phyloP scores from a whole-genome alignment of 1,140 invertebrate genomes.

The Dinoponera quadriceps region DNA sequence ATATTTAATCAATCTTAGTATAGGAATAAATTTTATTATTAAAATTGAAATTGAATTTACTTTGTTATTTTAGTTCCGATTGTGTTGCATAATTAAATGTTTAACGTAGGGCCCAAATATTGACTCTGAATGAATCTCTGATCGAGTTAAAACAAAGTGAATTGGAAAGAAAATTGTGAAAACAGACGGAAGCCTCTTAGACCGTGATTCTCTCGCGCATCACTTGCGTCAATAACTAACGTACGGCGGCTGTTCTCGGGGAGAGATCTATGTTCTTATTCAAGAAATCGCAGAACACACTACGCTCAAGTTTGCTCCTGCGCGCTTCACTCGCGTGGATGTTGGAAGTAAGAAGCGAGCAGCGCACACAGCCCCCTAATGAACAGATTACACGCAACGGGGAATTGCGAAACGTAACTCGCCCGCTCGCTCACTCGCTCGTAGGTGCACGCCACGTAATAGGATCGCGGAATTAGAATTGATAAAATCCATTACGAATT shows the following conservation, averaged over 20 bases:
- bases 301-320: neutral
- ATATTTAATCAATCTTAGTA: no score
- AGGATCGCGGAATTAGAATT: constrained; percentile 28
- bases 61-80: no score
- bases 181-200: neutral
- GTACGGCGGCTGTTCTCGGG: neutral
- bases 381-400: constrained; percentile 35
- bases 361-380: constrained; percentile 16
- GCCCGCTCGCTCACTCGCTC: neutral
- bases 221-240: neutral
- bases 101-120: no score
- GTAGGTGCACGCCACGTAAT: neutral
- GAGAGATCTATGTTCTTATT: neutral
- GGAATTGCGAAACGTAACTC: constrained; percentile 22
- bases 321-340: constrained; percentile 14
- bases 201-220: neutral
- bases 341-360: constrained; percentile 32
- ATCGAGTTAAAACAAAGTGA: constrained; percentile 43
- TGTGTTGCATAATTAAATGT: no score
- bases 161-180: constrained; percentile 6
- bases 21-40: no score
- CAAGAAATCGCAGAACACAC: neutral
- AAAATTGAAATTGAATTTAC: no score
- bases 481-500: constrained; percentile 40
- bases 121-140: constrained; percentile 53